Percentiles rank a stretch among this genome's conserved stretches.
phyloP scores from a whole-genome alignment of 1,140 invertebrate species.

The Hylaeus anthracinus region DNA sequence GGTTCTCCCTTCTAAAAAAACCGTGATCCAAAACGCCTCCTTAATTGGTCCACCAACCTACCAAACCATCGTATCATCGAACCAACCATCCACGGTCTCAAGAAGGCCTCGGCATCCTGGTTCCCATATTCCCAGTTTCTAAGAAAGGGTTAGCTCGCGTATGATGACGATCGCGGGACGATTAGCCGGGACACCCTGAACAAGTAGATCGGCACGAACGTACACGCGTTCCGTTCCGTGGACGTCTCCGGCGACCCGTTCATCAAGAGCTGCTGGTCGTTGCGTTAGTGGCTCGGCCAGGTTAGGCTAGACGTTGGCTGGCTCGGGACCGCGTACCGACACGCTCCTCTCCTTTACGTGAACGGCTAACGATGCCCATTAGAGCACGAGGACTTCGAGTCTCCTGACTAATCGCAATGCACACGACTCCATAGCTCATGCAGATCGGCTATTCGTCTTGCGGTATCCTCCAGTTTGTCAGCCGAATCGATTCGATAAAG shows the following conservation, averaged over 20 bases:
- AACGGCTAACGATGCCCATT: slow-evolving; percentile 79
- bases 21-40: too few relatives aligned
- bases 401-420: slow-evolving; percentile 77
- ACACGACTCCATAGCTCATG: slow-evolving; percentile 76
- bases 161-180: slow-evolving; percentile 58
- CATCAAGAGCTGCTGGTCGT: slow-evolving; percentile 30
- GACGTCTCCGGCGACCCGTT: slow-evolving; percentile 38
- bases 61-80: too few relatives aligned
- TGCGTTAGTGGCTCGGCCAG: slow-evolving; percentile 37
- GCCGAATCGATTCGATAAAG: slow-evolving; percentile 78
- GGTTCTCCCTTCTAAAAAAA: too few relatives aligned
- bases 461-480: slow-evolving; percentile 77
- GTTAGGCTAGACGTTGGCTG: slow-evolving; percentile 20
- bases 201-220: slow-evolving; percentile 24
- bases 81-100: too few relatives aligned
- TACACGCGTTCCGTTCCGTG: slow-evolving; percentile 29
- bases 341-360: slow-evolving; percentile 63
- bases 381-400: slow-evolving; percentile 72
- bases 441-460: slow-evolving; percentile 78
- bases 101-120: too few relatives aligned
- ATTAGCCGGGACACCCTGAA: slow-evolving; percentile 60
- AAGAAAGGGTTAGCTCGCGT: slow-evolving; percentile 33
- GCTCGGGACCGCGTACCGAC: slow-evolving; percentile 45
- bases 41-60: too few relatives aligned
- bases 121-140: slow-evolving; percentile 13